Base-by-base conservation (phyloP, 2,888 invertebrate genomes). In the Hylaea fasciaria region DNA sequence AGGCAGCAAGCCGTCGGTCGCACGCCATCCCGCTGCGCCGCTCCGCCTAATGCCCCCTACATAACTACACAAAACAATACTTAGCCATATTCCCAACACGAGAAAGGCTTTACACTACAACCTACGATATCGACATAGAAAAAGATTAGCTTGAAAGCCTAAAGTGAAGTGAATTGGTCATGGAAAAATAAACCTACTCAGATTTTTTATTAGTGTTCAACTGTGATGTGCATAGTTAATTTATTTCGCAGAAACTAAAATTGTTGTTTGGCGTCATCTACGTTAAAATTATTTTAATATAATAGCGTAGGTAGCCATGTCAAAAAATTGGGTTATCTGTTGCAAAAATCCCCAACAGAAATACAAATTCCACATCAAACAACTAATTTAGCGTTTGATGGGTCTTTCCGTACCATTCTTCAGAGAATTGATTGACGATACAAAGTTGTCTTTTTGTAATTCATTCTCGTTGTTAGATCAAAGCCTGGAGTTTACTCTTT, bases 11-110 rank as follows among this genome's bases (percentile, higher is more conserved):
- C 83, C 77, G 82, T 85, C 78, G 81, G 70, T 55, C 80, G 78
- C 87, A 87, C 82, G 83, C 83, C 77, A 79, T 76, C 85, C 83
- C 80, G 84, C 83, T 74, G 86, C 65, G 85, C 66, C 70, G 86
- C 66, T 84, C 66, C 70, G 43, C 48, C 61, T 62, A 62, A 62
- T 62, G 56, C 56, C 69, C 66, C 66, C 65, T 64, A 60, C 46
- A 53, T 68, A 59, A 62, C 64, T 65, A 56, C 65, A 64, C 63
- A 67, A 53, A 68, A 72, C 69, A 72, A 69, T 65, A 56, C 70
- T 69, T 66, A 61, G 62, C 62, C 53, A 65, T 63, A 61, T 43
- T 62, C 60, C 61, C 65, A 69, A 73, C 76, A 72, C 64, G 71
- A 76, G 64, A 77, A 78, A 76, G 65, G 70, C 68, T 75, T 71